Evolutionary conservation across 2,888 invertebrate genomes (phyloP).

Genomic region (Agrochola lychnidis): DNA sequence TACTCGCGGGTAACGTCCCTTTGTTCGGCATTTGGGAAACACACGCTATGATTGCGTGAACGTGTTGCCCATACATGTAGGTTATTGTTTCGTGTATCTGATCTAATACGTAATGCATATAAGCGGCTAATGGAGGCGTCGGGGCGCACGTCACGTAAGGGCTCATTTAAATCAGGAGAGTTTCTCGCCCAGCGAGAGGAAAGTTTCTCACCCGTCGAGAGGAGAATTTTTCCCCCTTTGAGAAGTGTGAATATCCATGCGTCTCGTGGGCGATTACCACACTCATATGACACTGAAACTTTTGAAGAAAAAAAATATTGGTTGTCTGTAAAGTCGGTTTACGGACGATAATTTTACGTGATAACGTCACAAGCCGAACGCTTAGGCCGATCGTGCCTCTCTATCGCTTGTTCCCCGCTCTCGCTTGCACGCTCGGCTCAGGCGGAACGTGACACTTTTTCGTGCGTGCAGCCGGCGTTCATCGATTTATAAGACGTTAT

Average conservation of each 20-base stretch:
- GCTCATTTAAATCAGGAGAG: not conserved
- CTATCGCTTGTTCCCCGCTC: too few species aligned
- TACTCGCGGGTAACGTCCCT: slow-evolving; percentile 12
- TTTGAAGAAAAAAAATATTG: too few species aligned
- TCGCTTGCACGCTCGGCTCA: too few species aligned
- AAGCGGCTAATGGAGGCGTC: slow-evolving; percentile 40
- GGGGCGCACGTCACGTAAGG: slow-evolving; percentile 37
- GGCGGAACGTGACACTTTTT: too few species aligned
- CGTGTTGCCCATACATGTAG: slow-evolving; percentile 39
- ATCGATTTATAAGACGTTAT: too few species aligned
- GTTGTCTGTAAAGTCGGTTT: too few species aligned
- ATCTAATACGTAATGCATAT: slow-evolving; percentile 57
- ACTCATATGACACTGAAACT: too few species aligned
- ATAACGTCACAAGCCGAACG: too few species aligned
- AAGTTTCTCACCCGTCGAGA: not conserved
- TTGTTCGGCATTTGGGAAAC: slow-evolving; percentile 27
- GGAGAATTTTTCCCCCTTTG: too few species aligned
- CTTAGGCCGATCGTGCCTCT: too few species aligned
- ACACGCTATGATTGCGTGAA: slow-evolving; percentile 38
- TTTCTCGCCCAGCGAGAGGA: not conserved
- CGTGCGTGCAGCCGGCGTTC: too few species aligned
- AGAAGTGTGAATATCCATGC: not conserved
- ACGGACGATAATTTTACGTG: too few species aligned
- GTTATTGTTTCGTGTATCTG: slow-evolving; percentile 41
- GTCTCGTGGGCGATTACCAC: not conserved